Evolutionary conservation across 2,888 invertebrate genomes (phyloP).

Genomic region (Drosophila histrio): DNA sequence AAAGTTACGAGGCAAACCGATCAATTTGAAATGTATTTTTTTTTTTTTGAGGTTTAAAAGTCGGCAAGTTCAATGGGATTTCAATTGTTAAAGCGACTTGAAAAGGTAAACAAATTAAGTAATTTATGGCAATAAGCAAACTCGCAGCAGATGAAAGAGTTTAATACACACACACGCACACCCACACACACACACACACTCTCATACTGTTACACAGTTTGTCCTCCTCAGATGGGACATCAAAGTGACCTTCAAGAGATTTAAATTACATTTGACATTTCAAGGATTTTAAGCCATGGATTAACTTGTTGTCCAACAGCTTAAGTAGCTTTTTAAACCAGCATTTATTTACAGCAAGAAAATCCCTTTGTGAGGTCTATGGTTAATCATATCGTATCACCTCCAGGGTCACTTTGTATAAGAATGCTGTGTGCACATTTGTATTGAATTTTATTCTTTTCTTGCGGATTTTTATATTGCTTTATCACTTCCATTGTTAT

Average conservation of each 20-base stretch:
- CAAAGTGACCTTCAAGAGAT: constrained; percentile 20
- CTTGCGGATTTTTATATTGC: no score
- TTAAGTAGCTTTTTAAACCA: not conserved
- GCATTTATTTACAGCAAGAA: not conserved
- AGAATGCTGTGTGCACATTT: not conserved
- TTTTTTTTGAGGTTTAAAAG: constrained; percentile 33
- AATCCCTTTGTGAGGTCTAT: not conserved
- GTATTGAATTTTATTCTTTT: no score
- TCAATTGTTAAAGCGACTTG: constrained; percentile 56
- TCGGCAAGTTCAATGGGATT: constrained; percentile 44
- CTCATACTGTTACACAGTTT: not conserved
- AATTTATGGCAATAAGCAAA: constrained; percentile 60
- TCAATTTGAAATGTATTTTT: constrained; percentile 41
- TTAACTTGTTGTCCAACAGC: not conserved
- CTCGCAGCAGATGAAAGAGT: constrained; percentile 19
- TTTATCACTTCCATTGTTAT: no score
- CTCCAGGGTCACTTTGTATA: not conserved
- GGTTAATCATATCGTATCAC: not conserved
- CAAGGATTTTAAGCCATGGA: constrained; percentile 4
- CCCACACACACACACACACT: not conserved
- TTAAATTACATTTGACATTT: constrained; percentile 38
- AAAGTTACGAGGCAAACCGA: constrained; percentile 55
- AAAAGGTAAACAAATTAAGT: constrained; percentile 65
- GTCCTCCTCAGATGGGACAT: not conserved
- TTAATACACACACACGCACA: not conserved